Conservation (phyloP, 1,140 invertebrate species). For the Pseudoatta argentina region DNA sequence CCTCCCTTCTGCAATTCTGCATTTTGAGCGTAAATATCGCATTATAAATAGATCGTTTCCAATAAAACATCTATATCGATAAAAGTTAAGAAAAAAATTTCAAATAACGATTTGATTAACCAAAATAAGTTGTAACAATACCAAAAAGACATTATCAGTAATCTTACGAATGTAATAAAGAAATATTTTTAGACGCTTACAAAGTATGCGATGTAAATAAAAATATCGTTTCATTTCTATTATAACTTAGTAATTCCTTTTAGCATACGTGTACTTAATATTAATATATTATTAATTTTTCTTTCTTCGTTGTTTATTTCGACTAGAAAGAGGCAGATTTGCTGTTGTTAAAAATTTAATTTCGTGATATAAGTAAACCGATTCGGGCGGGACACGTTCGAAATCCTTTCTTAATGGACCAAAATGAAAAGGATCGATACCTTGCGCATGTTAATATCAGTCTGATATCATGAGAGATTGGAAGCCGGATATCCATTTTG, state of each 20-base stretch:
- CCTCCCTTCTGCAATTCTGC: slow-evolving; percentile 55
- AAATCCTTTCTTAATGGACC: slow-evolving; percentile 25
- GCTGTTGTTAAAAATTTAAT: slow-evolving; percentile 6
- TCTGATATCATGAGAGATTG: slow-evolving; percentile 6
- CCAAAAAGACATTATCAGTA: not conserved
- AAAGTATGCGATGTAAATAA: not conserved
- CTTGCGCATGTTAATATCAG: slow-evolving; percentile 37
- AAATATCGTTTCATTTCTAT: not conserved
- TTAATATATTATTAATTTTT: not conserved
- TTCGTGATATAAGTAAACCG: not conserved
- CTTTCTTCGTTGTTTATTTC: not conserved
- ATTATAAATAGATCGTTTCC: slow-evolving; percentile 46
- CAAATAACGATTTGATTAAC: slow-evolving; percentile 10
- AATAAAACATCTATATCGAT: slow-evolving; percentile 35
- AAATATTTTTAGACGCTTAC: slow-evolving; percentile 8
- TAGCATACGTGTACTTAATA: not conserved
- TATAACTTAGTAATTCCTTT: not conserved
- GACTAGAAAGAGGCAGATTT: not conserved
- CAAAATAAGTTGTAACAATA: slow-evolving; percentile 1
- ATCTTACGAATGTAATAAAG: not conserved
- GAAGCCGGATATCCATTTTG: slow-evolving; percentile 56
- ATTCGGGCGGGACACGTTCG: not conserved
- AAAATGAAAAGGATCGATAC: slow-evolving; percentile 45
- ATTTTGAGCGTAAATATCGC: slow-evolving; percentile 59
- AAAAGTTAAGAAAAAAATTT: slow-evolving; percentile 42